phyloP scores from a whole-genome alignment of 2,113 vertebrate genomes.

The Acanthochromis polyacanthus region DNA sequence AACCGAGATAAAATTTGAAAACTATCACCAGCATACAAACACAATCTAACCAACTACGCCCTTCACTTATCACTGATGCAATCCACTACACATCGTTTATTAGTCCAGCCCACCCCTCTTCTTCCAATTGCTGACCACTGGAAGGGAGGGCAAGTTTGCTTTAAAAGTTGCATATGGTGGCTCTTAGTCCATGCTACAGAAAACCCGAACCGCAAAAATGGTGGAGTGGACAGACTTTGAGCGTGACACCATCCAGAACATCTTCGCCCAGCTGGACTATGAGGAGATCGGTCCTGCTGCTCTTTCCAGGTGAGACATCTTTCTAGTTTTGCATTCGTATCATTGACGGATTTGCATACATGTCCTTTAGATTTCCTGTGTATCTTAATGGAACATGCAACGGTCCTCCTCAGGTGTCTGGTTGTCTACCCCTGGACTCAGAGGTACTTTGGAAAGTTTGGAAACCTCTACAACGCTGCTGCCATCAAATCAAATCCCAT shows the following conservation, averaged over 20 bases:
- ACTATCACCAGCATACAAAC: no score
- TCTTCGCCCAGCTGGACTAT: conserved; percentile 66
- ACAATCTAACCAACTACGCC: no score
- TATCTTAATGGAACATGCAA: background rate
- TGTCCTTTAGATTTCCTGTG: background rate
- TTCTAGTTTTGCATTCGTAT: background rate
- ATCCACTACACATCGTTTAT: no score
- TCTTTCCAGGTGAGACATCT: conserved; percentile 44
- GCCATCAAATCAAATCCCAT: conserved; percentile 81
- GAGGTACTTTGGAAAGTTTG: conserved; percentile 81
- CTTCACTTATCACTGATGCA: no score
- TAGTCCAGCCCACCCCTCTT: no score
- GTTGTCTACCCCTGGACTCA: conserved; percentile 90
- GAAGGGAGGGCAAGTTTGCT: no score
- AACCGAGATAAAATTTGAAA: no score
- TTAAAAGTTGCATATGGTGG: no score
- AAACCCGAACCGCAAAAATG: conserved; percentile 57
- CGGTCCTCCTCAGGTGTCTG: conserved; percentile 65
- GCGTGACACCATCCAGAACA: conserved; percentile 60
- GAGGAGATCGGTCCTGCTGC: conserved; percentile 57
- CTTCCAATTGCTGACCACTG: no score
- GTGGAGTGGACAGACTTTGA: conserved; percentile 79
- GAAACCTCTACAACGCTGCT: conserved; percentile 85
- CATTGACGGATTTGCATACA: background rate
- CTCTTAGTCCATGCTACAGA: no score